Percentiles rank a stretch among this genome's conserved stretches.
Evolutionary conservation across 2,113 vertebrate genomes (phyloP).

Genomic region (Gavialis gangeticus): DNA sequence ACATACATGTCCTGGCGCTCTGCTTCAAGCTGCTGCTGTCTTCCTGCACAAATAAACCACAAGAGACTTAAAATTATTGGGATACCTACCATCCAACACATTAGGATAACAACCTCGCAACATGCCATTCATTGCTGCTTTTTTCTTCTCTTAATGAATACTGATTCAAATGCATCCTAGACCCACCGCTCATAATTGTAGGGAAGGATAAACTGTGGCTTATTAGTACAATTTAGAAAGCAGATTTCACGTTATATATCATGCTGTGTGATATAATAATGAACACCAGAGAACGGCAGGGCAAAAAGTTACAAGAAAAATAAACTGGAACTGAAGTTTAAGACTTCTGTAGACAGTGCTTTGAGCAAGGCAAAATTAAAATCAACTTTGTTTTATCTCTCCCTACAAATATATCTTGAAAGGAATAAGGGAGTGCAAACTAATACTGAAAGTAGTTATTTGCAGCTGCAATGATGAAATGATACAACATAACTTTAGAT

Average conservation of each 20-base stretch:
- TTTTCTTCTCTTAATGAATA: background rate
- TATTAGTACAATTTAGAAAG: background rate
- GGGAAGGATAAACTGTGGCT: background rate
- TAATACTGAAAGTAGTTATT: conserved; percentile 13
- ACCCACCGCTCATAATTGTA: background rate
- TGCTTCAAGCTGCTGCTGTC: conserved; percentile 90
- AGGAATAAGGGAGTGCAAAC: background rate
- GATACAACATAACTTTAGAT: conserved; percentile 24
- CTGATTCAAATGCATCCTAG: background rate
- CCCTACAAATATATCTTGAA: background rate
- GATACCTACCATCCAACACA: background rate
- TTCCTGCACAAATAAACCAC: conserved; percentile 77
- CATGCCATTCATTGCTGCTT: too few relatives aligned
- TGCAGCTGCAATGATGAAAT: conserved; percentile 26
- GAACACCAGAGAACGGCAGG: background rate
- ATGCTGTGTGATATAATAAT: background rate
- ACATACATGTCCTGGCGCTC: conserved; percentile 84
- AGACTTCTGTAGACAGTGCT: background rate
- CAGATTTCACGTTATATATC: background rate
- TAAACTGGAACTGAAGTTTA: background rate
- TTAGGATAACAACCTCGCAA: background rate
- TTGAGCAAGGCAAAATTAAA: background rate
- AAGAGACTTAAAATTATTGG: background rate
- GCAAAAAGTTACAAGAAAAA: background rate
- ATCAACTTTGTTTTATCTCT: background rate